Percentiles rank a stretch among this genome's conserved stretches.
Conservation (phyloP, 92 coral and sea anemone species). For the Umimayanthus kanabou region DNA sequence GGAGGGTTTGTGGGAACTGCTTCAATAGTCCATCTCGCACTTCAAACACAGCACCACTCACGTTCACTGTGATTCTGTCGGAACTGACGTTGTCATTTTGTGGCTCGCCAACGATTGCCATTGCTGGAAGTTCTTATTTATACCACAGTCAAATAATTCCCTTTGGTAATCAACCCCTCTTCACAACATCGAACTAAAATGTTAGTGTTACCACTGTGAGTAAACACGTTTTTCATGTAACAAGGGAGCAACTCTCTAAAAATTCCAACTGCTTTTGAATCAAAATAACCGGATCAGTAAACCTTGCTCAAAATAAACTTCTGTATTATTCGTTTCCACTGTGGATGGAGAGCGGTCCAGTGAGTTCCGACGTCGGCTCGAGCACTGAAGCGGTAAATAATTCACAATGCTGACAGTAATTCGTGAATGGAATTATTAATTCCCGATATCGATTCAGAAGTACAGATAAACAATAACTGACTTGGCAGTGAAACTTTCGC, state of each 20-base stretch:
- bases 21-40: constrained; percentile 57
- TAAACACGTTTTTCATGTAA: background rate
- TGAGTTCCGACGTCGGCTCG: background rate
- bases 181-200: background rate
- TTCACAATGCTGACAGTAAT: background rate
- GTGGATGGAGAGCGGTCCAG: background rate
- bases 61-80: constrained; percentile 66
- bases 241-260: background rate
- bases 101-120: constrained; percentile 18
- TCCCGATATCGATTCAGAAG: background rate
- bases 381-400: constrained; percentile 8
- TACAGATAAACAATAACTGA: background rate
- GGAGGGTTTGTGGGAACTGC: constrained; percentile 73
- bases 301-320: constrained; percentile 2
- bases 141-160: background rate
- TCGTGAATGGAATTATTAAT: background rate
- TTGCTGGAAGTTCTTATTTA: background rate
- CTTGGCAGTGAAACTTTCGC: background rate
- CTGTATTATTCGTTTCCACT: background rate
- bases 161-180: background rate
- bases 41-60: constrained; percentile 87
- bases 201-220: background rate
- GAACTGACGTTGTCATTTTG: background rate
- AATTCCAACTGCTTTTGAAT: background rate
- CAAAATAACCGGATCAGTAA: background rate